Percentiles rank a stretch among this genome's conserved stretches.
Conservation (phyloP, 2,888 invertebrate genomes). For the Ennomos fuscantarius region DNA sequence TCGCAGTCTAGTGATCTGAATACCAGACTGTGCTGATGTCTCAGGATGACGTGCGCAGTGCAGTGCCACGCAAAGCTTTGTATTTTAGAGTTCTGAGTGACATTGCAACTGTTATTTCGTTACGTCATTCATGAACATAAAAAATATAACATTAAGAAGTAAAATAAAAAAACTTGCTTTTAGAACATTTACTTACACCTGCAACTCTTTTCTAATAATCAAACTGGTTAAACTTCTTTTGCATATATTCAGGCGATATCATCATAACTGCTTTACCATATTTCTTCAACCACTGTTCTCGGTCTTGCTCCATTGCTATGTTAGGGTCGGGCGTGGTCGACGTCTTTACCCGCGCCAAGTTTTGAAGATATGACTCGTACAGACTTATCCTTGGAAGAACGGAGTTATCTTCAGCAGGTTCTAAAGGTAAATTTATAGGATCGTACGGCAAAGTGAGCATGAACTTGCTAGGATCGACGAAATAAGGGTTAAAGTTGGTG, state of each 20-base stretch:
- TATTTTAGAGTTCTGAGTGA: no score
- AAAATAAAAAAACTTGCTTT: background rate
- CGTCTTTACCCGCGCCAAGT: slow-evolving; percentile 55
- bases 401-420: slow-evolving; percentile 72
- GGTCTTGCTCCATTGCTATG: slow-evolving; percentile 40
- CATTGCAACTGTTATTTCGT: background rate
- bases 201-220: slow-evolving; percentile 46
- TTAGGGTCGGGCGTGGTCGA: slow-evolving; percentile 57
- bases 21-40: no score
- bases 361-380: slow-evolving; percentile 75
- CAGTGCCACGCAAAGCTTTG: no score
- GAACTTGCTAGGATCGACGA: slow-evolving; percentile 59
- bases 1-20: no score
- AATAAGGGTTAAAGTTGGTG: slow-evolving; percentile 40
- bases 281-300: slow-evolving; percentile 52
- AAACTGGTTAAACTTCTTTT: slow-evolving; percentile 54
- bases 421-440: slow-evolving; percentile 71
- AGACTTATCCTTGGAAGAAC: slow-evolving; percentile 75
- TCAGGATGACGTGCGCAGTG: no score
- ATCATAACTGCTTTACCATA: slow-evolving; percentile 54
- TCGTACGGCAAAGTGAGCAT: slow-evolving; percentile 73
- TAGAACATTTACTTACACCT: background rate
- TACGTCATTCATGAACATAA: no score
- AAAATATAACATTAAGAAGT: background rate
- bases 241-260: slow-evolving; percentile 46